phyloP scores from a whole-genome alignment of 2,888 invertebrate species.

The Branchellion lobata region DNA sequence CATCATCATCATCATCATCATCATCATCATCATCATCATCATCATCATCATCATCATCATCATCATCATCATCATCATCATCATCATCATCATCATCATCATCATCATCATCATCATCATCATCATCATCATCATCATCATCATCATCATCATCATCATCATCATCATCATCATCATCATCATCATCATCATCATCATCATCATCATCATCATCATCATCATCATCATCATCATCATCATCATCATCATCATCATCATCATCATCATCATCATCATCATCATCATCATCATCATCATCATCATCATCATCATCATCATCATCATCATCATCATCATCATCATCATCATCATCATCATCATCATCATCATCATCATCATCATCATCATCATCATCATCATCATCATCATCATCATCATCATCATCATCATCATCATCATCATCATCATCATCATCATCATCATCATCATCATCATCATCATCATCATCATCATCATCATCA shows the following conservation, averaged over 20 bases:
- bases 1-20: conserved; percentile 25
- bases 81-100: conserved; percentile 58
- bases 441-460: conserved; percentile 58
- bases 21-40: conserved; percentile 58
- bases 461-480: conserved; percentile 27
- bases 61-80: conserved; percentile 58
- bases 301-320: conserved; percentile 59
- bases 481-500: conserved; percentile 58
- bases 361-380: conserved; percentile 58
- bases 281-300: conserved; percentile 58
- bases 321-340: conserved; percentile 58
- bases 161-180: conserved; percentile 58
- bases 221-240: conserved; percentile 58
- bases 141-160: conserved; percentile 58
- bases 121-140: conserved; percentile 59
- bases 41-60: conserved; percentile 27
- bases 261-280: conserved; percentile 58
- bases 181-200: conserved; percentile 58
- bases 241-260: conserved; percentile 58
- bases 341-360: conserved; percentile 59
- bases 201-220: conserved; percentile 58
- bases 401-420: conserved; percentile 58
- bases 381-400: conserved; percentile 58
- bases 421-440: conserved; percentile 58
- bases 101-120: conserved; percentile 58